These are phyloP conservation scores for Octodon degus DNA, from an alignment of 2,113 vertebrate genomes.

Conservation along the genomic window DNA sequence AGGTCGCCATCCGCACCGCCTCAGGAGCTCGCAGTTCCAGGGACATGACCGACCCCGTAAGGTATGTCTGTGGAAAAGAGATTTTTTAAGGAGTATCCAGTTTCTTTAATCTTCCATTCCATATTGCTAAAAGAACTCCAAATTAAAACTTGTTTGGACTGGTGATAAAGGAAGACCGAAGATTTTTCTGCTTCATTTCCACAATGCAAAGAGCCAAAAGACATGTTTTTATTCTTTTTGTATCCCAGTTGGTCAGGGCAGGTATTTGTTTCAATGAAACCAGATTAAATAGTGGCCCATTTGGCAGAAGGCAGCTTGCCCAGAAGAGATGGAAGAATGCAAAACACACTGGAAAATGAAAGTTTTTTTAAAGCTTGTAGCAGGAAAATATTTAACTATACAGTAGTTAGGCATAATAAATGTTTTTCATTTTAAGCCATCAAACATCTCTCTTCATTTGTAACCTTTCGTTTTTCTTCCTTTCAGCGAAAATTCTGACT, in stretches of 20 bases:
- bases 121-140: constrained; percentile 66
- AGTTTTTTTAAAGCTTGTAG: constrained; percentile 13
- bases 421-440: constrained; percentile 63
- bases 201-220: constrained; percentile 68
- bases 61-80: constrained; percentile 73
- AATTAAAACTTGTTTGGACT: constrained; percentile 41
- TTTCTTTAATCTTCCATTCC: constrained; percentile 83
- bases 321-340: not conserved
- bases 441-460: constrained; percentile 59
- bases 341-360: constrained; percentile 20
- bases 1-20: constrained; percentile 78
- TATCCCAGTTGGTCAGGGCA: constrained; percentile 55
- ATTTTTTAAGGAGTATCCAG: constrained; percentile 71
- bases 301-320: constrained; percentile 58
- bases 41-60: constrained; percentile 76
- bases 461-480: constrained; percentile 66
- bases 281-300: constrained; percentile 60
- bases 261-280: constrained; percentile 64
- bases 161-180: constrained; percentile 27
- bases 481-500: constrained; percentile 68
- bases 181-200: constrained; percentile 73
- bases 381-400: constrained; percentile 63
- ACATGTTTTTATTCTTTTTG: constrained; percentile 66
- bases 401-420: constrained; percentile 60
- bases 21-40: constrained; percentile 72